These are phyloP conservation scores for Amazona vittata DNA, from an alignment of 2,113 vertebrate genomes.

Conservation along the genomic window DNA sequence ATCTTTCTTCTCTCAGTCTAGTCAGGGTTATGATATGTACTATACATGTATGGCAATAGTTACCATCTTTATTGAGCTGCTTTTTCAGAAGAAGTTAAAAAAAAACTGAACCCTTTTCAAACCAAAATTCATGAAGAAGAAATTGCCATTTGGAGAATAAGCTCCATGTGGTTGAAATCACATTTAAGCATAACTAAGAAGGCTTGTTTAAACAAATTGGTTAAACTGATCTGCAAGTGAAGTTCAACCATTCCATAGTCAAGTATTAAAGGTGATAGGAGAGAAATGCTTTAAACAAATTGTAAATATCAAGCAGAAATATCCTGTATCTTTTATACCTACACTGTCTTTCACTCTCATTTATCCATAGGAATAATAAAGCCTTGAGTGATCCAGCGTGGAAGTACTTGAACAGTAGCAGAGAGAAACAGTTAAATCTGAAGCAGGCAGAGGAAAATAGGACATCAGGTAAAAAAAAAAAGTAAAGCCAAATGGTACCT, in stretches of 20 bases:
- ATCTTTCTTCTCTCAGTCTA: not conserved
- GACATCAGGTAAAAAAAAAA: constrained; percentile 80
- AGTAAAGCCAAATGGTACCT: not conserved
- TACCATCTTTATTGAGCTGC: not conserved
- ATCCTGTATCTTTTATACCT: not conserved
- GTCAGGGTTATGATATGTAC: not conserved
- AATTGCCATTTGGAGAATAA: not conserved
- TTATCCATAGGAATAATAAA: constrained; percentile 90
- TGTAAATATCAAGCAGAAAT: not conserved
- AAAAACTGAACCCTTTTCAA: not conserved
- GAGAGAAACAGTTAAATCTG: constrained; percentile 88
- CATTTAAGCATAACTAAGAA: not conserved
- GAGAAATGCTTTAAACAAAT: not conserved
- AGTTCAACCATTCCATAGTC: not conserved
- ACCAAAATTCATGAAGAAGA: not conserved
- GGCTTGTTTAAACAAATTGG: not conserved
- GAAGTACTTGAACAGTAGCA: constrained; percentile 89
- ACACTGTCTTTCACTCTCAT: not conserved
- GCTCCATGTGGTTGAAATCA: not conserved
- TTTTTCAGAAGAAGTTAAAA: not conserved
- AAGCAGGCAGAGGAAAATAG: constrained; percentile 91
- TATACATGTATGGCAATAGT: not conserved
- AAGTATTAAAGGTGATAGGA: not conserved
- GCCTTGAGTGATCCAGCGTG: constrained; percentile 86
- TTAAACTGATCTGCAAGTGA: not conserved